Percentiles rank a stretch among this genome's conserved stretches.
These are phyloP conservation scores for Microcebus murinus DNA, from an alignment of 2,113 vertebrate species.

Conservation along the genomic window DNA sequence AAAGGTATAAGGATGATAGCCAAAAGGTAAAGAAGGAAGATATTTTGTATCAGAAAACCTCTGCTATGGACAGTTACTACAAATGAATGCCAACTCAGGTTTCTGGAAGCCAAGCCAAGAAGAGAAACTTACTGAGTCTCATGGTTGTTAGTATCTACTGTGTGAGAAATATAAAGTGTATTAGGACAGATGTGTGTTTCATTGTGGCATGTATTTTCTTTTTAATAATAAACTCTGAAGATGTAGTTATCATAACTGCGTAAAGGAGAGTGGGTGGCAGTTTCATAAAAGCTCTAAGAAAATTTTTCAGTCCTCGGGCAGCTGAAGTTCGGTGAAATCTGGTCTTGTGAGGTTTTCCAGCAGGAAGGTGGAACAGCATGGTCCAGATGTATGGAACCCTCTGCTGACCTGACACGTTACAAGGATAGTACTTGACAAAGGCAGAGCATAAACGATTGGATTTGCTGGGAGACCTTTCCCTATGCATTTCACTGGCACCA, in stretches of 20 bases:
- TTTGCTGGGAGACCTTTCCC: neutral
- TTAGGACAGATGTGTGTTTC: neutral
- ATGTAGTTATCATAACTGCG: neutral
- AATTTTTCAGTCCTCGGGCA: neutral
- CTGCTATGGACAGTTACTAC: neutral
- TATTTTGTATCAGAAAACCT: neutral
- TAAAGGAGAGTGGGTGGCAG: neutral
- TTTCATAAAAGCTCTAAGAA: neutral
- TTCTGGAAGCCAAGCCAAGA: neutral
- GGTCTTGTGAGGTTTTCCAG: neutral
- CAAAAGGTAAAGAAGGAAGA: neutral
- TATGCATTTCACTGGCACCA: neutral
- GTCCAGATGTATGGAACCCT: fast-evolving
- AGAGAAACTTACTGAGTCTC: neutral
- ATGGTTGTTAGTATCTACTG: neutral
- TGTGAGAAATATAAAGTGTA: neutral
- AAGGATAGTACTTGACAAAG: fast-evolving
- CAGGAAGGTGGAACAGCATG: fast-evolving
- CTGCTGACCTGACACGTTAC: fast-evolving
- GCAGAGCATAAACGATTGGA: neutral
- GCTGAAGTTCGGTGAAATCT: too few species aligned
- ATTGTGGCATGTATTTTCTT: neutral
- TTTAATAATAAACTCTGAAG: neutral
- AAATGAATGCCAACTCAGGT: neutral
- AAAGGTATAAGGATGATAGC: neutral